Evolutionary conservation across 2,888 invertebrate species (phyloP).

Genomic region (Mythimna ferrago): DNA sequence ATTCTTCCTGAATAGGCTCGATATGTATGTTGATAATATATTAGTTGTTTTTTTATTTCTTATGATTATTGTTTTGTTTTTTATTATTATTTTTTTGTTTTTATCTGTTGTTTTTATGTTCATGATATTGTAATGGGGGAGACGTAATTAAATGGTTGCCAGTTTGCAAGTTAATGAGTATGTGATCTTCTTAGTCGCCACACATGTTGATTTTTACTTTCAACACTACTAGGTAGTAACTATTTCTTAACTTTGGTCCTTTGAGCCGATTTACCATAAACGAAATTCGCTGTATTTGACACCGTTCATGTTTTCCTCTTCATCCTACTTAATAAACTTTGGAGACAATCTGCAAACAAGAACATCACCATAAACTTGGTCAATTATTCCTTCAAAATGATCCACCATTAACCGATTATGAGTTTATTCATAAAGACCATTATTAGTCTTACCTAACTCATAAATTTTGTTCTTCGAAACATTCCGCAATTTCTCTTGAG

Average conservation of each 20-base stretch:
- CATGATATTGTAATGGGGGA: too few species aligned
- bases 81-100: too few species aligned
- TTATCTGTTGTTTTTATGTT: too few species aligned
- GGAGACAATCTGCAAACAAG: conserved; percentile 7
- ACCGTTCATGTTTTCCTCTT: background rate
- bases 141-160: too few species aligned
- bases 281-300: background rate
- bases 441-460: conserved; percentile 49
- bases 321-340: background rate
- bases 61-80: too few species aligned
- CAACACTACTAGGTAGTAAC: background rate
- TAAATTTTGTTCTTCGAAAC: conserved; percentile 57
- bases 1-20: too few species aligned
- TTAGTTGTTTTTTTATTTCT: too few species aligned
- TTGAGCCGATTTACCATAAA: background rate
- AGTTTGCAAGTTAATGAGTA: too few species aligned
- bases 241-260: background rate
- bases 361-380: conserved; percentile 12
- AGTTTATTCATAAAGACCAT: conserved; percentile 43
- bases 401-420: conserved; percentile 20
- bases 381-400: conserved; percentile 29
- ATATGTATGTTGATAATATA: too few species aligned
- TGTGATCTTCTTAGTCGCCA: too few species aligned
- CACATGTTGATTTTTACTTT: background rate
- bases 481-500: conserved; percentile 56